Evolutionary conservation across 2,888 invertebrate genomes (phyloP).

Genomic region (Alcis repandata): DNA sequence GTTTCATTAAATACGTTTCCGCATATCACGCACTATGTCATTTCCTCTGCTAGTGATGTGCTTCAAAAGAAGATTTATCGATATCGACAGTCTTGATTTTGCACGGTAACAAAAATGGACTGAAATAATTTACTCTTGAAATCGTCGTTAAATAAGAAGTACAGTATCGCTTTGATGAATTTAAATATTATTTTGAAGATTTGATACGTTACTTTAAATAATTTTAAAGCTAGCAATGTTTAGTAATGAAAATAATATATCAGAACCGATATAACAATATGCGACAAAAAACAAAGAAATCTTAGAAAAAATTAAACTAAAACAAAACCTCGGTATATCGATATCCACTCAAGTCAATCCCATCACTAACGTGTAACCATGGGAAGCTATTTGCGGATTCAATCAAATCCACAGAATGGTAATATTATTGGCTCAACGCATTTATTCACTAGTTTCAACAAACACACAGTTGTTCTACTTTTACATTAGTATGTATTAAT

Average conservation of each 20-base stretch:
- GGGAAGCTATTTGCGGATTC: conserved; percentile 84
- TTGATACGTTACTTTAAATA: background rate
- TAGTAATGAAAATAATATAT: too few relatives aligned
- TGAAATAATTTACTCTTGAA: background rate
- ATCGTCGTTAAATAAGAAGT: background rate
- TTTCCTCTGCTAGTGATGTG: conserved; percentile 76
- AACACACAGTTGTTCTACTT: conserved; percentile 13
- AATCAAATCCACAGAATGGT: conserved; percentile 81
- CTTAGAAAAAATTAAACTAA: background rate
- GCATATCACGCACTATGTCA: conserved; percentile 87
- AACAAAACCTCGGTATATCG: background rate
- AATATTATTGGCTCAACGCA: conserved; percentile 73
- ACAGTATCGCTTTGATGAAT: too few relatives aligned
- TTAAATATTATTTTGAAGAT: too few relatives aligned
- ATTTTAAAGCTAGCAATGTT: too few relatives aligned
- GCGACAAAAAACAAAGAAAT: too few relatives aligned
- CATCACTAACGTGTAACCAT: conserved; percentile 68
- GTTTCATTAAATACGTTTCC: conserved; percentile 86
- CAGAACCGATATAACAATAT: too few relatives aligned
- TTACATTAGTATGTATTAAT: background rate
- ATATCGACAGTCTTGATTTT: conserved; percentile 55
- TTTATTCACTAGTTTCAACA: conserved; percentile 60
- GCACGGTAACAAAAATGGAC: background rate
- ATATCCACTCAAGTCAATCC: conserved; percentile 39
- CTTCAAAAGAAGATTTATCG: conserved; percentile 40